phyloP scores from a whole-genome alignment of 2,888 invertebrate genomes.

The Agonopterix alstromeriana region DNA sequence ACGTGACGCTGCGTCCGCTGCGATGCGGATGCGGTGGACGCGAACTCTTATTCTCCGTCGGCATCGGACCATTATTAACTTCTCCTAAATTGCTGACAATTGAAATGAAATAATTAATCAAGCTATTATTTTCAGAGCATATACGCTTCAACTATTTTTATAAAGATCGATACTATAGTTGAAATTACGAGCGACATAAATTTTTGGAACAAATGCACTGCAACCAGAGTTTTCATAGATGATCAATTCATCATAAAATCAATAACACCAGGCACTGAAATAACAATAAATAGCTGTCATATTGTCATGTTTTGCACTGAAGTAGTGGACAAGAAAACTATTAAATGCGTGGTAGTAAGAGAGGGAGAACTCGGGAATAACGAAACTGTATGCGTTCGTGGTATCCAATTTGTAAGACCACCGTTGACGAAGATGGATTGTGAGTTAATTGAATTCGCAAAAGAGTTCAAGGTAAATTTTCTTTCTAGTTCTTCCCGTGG shows the following conservation, averaged over 20 bases:
- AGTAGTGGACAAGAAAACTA: slow-evolving; percentile 20
- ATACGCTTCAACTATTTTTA: not conserved
- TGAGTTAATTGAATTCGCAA: slow-evolving; percentile 34
- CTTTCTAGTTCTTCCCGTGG: no score
- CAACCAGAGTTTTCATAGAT: slow-evolving; percentile 34
- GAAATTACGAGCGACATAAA: slow-evolving; percentile 27
- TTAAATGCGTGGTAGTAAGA: slow-evolving; percentile 30
- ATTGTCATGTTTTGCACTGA: slow-evolving; percentile 30
- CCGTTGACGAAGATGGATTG: slow-evolving; percentile 31
- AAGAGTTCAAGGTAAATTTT: slow-evolving; percentile 30
- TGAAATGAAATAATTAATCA: no score
- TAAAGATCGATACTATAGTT: slow-evolving; percentile 12
- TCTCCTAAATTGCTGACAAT: no score
- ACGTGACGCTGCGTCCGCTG: no score
- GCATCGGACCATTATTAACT: no score
- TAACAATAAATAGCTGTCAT: slow-evolving; percentile 30
- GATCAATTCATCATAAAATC: slow-evolving; percentile 27
- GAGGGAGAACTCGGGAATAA: slow-evolving; percentile 24
- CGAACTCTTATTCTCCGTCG: no score
- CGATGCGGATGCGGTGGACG: no score
- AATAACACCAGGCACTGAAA: slow-evolving; percentile 29
- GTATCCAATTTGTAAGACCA: slow-evolving; percentile 27
- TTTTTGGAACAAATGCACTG: slow-evolving; percentile 31
- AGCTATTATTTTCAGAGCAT: not conserved
- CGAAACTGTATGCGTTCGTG: slow-evolving; percentile 31